Evolutionary conservation across 2,888 invertebrate species (phyloP), one percentile per base, ranked within the genome.

Genomic region (Andrena fulva): DNA sequence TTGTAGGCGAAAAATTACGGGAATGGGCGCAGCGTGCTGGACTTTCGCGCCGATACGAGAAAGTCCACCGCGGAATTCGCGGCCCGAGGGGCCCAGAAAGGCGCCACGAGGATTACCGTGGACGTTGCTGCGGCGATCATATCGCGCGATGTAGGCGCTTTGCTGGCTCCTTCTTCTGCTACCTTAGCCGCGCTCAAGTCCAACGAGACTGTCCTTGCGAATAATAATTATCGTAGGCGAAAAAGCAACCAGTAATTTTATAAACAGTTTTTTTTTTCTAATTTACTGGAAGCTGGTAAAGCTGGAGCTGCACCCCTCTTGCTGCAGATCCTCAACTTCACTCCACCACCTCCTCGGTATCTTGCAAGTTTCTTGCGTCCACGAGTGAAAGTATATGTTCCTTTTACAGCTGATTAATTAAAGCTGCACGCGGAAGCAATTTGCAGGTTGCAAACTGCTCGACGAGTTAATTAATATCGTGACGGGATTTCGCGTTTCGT

Each of bases 1-100:
- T 64, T 48, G 62, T 81, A 71, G 78, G 85, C 89, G 82, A 89
- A 89, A 90, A 90, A 87, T 86, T 84, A 80, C 71, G 72, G 80
- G 89, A 87, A 89, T 85, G 80, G 79, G 77, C 85, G 71, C 77
- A 67, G 33, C 70, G 66, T 77, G 60, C 69, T 52, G 27, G 50
- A 80, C 70, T 81, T 81, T 67, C 80, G 77, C 75, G 77, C 29
- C 59, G 16, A 52, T 48, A 73, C 79, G 77, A 85, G 87, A 87
- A 85, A 86, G 80, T 78, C 67, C 60, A 42, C 33, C 12, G 20
- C 8, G 66, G 66, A 73, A 78, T 78, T 64, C 56, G 29, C 64
- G 60, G 31, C 33, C 42, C 16, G 42, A 42, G 42, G 42, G 59
- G 59, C 54, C 29, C 29, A 42, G 52, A 29, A 8, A 50, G 48